These are phyloP conservation scores for Nanorana parkeri DNA, from an alignment of 2,113 vertebrate species.

Conservation along the genomic window DNA sequence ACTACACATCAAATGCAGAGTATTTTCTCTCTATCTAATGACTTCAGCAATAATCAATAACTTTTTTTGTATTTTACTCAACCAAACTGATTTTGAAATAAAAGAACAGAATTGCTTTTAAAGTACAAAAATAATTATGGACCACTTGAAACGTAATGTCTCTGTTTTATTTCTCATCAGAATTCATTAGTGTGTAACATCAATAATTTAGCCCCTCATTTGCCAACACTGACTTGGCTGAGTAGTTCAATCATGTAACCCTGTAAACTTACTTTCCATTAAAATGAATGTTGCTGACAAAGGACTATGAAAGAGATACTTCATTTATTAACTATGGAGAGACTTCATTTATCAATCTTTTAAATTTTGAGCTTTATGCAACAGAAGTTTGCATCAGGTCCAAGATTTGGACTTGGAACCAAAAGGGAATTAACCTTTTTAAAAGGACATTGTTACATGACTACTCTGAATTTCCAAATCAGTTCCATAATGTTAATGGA, in stretches of 20 bases:
- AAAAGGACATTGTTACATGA: neutral
- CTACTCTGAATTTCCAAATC: neutral
- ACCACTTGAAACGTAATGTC: slow-evolving; percentile 90
- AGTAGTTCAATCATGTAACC: slow-evolving; percentile 91
- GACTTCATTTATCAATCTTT: slow-evolving; percentile 91
- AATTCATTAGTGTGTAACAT: slow-evolving; percentile 92
- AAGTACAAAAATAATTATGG: slow-evolving; percentile 92
- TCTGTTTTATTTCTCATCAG: slow-evolving; percentile 94
- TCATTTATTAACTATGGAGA: slow-evolving; percentile 90
- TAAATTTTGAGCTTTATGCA: slow-evolving; percentile 85
- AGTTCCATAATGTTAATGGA: neutral
- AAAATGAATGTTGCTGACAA: slow-evolving; percentile 93
- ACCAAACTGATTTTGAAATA: slow-evolving; percentile 81
- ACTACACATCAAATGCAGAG: slow-evolving; percentile 50
- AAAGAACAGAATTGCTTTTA: slow-evolving; percentile 89
- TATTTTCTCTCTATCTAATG: slow-evolving; percentile 71
- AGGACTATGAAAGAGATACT: slow-evolving; percentile 89
- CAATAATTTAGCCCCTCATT: slow-evolving; percentile 93
- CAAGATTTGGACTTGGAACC: slow-evolving; percentile 39
- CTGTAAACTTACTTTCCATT: slow-evolving; percentile 91
- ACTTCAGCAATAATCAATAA: slow-evolving; percentile 83
- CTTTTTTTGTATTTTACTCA: slow-evolving; percentile 82
- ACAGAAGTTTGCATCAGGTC: slow-evolving; percentile 73
- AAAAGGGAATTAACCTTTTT: slow-evolving; percentile 18
- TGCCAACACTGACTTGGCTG: slow-evolving; percentile 88